phyloP scores from a whole-genome alignment of 1,140 invertebrate species.

The Zaprionus camerounensis region DNA sequence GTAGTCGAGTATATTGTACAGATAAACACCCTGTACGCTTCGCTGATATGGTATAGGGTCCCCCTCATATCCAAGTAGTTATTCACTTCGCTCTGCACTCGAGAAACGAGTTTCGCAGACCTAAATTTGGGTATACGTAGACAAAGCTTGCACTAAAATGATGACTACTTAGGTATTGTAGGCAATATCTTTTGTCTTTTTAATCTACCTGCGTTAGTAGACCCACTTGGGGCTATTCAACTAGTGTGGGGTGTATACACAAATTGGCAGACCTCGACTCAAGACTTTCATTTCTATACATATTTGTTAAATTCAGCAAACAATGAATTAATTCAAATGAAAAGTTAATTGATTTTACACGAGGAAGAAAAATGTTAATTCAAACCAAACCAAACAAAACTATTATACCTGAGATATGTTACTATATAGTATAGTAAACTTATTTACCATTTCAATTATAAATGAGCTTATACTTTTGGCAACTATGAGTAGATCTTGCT shows the following conservation, averaged over 20 bases:
- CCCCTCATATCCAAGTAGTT: not conserved
- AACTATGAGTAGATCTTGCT: not conserved
- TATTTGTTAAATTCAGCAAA: not conserved
- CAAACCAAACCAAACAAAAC: not conserved
- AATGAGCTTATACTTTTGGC: not conserved
- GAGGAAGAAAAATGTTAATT: not conserved
- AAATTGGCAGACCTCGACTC: slow-evolving; percentile 3
- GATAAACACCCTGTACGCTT: not conserved
- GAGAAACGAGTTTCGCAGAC: slow-evolving; percentile 2
- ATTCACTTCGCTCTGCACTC: not conserved
- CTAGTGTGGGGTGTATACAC: not conserved
- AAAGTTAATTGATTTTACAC: not conserved
- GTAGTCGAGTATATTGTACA: not conserved
- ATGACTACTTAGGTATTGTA: not conserved
- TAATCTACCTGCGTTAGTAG: not conserved
- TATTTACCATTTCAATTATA: not conserved
- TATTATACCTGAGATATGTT: not conserved
- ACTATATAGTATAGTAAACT: too few relatives aligned
- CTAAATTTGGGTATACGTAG: not conserved
- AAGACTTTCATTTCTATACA: slow-evolving; percentile 1
- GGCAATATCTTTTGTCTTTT: not conserved
- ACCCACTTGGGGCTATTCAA: not conserved
- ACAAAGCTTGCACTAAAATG: not conserved
- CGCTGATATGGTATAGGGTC: not conserved
- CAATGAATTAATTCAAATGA: not conserved